Conservation (phyloP, 1,140 invertebrate genomes). For the Nasonia vitripennis region DNA sequence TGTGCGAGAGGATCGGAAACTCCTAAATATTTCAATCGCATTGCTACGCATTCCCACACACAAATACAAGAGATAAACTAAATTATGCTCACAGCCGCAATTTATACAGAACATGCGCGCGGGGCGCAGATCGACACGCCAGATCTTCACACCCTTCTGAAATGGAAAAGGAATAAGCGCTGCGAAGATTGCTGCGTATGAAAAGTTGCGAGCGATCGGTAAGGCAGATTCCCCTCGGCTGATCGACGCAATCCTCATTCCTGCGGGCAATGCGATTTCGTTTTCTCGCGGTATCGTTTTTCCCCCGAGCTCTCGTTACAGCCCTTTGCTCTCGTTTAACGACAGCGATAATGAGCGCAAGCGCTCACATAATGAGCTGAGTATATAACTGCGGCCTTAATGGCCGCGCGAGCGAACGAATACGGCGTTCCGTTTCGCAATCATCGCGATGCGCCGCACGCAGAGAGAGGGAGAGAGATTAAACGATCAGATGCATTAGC, state of each 20-base stretch:
- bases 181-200: not conserved
- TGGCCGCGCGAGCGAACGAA: not conserved
- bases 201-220: not conserved
- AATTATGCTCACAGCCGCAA: no score
- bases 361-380: not conserved
- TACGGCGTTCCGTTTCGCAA: slow-evolving; percentile 27
- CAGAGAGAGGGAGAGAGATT: slow-evolving; percentile 38
- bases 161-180: no score
- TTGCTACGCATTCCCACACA: no score
- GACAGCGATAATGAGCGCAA: slow-evolving; percentile 29
- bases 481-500: slow-evolving; percentile 52
- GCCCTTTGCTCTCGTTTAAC: slow-evolving; percentile 27
- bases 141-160: no score
- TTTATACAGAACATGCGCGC: no score
- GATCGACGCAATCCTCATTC: not conserved
- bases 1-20: no score
- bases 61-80: no score
- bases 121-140: no score
- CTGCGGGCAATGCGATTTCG: not conserved
- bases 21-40: no score
- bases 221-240: not conserved
- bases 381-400: not conserved
- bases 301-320: not conserved
- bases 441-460: slow-evolving; percentile 12
- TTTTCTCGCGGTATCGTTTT: not conserved